Evolutionary conservation across 2,888 invertebrate genomes (phyloP).

Genomic region (Amblyjoppa proteus): DNA sequence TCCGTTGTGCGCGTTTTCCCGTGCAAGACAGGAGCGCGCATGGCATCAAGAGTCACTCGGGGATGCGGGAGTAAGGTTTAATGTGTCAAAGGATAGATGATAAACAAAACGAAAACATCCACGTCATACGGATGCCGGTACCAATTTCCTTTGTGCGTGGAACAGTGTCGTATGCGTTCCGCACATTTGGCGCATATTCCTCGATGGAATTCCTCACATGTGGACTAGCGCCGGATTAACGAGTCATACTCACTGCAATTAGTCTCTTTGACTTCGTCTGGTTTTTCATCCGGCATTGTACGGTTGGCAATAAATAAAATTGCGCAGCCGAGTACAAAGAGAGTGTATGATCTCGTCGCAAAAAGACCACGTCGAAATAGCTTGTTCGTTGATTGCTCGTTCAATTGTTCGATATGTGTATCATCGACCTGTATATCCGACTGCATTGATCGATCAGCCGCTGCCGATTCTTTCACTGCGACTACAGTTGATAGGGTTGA

Average conservation of each 20-base stretch:
- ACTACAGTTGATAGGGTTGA: no score
- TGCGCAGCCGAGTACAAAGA: not conserved
- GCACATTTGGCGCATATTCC: not conserved
- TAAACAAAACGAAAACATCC: not conserved
- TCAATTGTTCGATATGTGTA: conserved; percentile 67
- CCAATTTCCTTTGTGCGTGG: conserved; percentile 9
- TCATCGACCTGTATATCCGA: conserved; percentile 10
- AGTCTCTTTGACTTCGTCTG: not conserved
- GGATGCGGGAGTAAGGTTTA: not conserved
- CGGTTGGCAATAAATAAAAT: not conserved
- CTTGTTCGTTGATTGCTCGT: conserved; percentile 57
- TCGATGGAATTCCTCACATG: not conserved
- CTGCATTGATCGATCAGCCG: conserved; percentile 34
- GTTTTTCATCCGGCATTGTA: not conserved
- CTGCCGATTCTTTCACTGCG: not conserved
- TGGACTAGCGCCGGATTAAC: not conserved
- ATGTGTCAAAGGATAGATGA: not conserved
- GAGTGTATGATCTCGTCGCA: not conserved
- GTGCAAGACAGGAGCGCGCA: not conserved
- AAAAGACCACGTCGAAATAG: not conserved
- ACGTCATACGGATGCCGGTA: not conserved
- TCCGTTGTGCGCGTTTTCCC: not conserved
- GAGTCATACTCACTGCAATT: not conserved
- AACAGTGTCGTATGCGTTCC: not conserved
- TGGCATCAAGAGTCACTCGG: not conserved